Conservation (phyloP, 2,113 vertebrate species). For the Nothobranchius kuhntae region DNA sequence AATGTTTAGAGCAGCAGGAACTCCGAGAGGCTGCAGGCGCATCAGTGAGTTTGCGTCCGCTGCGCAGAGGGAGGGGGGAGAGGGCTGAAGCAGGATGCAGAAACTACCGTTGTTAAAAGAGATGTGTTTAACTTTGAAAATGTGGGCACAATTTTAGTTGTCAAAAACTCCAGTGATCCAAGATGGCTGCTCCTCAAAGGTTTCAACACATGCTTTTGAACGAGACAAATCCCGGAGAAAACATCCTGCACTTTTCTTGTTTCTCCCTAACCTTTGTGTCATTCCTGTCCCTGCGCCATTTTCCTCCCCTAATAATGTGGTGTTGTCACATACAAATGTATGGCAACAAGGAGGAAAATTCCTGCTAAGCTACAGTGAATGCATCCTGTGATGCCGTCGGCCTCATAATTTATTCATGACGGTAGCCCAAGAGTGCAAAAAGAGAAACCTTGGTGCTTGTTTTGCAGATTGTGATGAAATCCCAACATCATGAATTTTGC, state of each 20-base stretch:
- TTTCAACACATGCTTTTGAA: conserved; percentile 26
- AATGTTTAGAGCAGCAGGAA: no score
- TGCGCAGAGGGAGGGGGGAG: no score
- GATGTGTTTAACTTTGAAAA: no score
- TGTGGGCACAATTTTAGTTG: no score
- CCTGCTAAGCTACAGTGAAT: conserved; percentile 28
- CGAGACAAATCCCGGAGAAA: conserved; percentile 39
- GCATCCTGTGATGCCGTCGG: conserved; percentile 17
- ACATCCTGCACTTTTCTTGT: conserved; percentile 29
- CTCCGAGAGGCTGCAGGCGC: no score
- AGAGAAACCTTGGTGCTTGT: conserved; percentile 37
- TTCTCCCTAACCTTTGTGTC: conserved; percentile 27
- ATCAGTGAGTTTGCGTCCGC: no score
- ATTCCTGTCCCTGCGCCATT: background rate
- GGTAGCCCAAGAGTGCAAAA: conserved; percentile 28
- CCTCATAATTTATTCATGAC: conserved; percentile 47
- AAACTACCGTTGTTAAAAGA: no score
- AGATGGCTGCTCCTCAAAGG: conserved; percentile 45
- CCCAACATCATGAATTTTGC: conserved; percentile 31
- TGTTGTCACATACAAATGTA: background rate
- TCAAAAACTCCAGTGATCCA: conserved; percentile 11
- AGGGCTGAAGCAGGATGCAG: no score
- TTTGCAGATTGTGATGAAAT: conserved; percentile 31
- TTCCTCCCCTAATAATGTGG: background rate
- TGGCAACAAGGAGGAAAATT: background rate